Conservation (phyloP, 2,888 invertebrate genomes). For the Listrodromus nycthemerus region DNA sequence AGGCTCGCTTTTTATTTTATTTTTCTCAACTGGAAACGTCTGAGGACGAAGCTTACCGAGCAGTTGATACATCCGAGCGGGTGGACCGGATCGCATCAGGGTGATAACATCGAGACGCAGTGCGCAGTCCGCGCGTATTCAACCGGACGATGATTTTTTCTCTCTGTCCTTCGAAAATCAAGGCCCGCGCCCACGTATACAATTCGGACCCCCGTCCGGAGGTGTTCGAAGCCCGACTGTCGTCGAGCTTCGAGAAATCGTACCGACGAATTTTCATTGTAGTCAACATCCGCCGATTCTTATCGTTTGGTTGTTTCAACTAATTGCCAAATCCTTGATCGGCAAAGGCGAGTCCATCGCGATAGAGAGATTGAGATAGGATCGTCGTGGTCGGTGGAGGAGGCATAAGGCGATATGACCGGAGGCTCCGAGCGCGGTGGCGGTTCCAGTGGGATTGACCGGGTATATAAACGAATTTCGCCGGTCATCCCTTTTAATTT, state of each 20-base stretch:
- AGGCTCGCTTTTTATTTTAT: conserved; percentile 13
- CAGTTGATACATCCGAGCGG: conserved; percentile 18
- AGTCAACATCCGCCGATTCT: not conserved
- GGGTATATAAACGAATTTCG: conserved; percentile 68
- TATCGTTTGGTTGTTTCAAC: conserved; percentile 15
- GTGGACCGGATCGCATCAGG: conserved; percentile 49
- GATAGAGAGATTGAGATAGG: conserved; percentile 23
- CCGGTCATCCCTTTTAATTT: conserved; percentile 74
- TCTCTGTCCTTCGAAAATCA: conserved; percentile 32
- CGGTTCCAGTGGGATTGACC: conserved; percentile 56
- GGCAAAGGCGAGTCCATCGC: conserved; percentile 38
- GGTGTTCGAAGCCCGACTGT: not conserved
- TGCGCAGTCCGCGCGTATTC: conserved; percentile 16
- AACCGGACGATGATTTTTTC: conserved; percentile 12
- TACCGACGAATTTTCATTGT: conserved; percentile 1
- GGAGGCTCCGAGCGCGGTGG: conserved; percentile 32
- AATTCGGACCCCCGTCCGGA: not conserved
- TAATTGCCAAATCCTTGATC: conserved; percentile 13
- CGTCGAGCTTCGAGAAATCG: not conserved
- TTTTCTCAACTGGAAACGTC: conserved; percentile 15
- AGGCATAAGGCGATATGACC: conserved; percentile 48
- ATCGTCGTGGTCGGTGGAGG: conserved; percentile 21
- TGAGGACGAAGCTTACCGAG: conserved; percentile 30
- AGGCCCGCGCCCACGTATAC: conserved; percentile 25
- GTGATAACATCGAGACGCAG: conserved; percentile 31